Conservation (phyloP, 2,797 vertebrate genomes). For the Arctocebus calabarensis region DNA sequence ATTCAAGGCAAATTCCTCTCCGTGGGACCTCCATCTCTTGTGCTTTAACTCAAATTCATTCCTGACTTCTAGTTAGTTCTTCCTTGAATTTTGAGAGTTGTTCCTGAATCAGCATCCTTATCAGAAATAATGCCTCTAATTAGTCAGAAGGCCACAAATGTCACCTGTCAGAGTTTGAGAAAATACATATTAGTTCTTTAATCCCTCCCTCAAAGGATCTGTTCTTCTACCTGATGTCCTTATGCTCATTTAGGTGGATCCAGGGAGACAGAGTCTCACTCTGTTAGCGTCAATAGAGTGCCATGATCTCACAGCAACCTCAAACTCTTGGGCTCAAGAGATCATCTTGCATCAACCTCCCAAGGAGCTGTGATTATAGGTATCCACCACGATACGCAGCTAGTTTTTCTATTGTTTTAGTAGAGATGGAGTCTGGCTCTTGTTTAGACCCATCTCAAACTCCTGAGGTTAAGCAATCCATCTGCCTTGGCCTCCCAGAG, state of each 20-base stretch:
- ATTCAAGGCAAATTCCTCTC: background rate
- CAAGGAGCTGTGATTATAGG: no score
- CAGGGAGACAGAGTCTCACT: background rate
- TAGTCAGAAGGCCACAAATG: background rate
- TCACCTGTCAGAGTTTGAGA: background rate
- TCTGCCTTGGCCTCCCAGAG: no score
- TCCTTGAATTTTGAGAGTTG: conserved; percentile 32
- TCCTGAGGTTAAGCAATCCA: no score
- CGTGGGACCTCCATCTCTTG: background rate
- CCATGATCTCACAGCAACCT: no score
- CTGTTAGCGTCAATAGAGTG: no score
- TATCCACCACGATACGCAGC: no score
- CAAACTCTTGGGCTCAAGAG: no score
- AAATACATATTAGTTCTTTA: conserved; percentile 17
- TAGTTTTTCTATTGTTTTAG: no score
- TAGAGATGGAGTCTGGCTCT: no score
- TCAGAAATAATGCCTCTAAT: conserved; percentile 39
- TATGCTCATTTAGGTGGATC: background rate
- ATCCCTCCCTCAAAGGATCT: background rate
- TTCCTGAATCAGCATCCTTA: background rate
- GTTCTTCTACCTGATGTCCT: background rate
- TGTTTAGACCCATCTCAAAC: no score
- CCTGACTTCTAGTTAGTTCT: background rate
- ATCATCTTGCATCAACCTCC: no score
- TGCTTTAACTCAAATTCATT: background rate